Conservation (phyloP, 2,888 invertebrate species). For the Thera obeliscata region DNA sequence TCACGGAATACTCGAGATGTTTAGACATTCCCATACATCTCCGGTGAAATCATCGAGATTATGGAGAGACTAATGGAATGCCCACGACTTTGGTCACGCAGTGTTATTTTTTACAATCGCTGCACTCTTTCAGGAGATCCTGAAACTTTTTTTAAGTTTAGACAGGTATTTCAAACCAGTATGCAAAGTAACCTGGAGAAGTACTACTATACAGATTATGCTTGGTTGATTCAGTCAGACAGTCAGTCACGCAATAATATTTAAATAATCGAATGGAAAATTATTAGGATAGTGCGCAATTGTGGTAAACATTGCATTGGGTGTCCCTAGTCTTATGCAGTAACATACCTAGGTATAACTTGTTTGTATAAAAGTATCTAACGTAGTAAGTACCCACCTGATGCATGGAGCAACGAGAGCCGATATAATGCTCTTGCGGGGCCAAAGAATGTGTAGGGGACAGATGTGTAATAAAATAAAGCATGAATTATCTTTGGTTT, state of each 20-base stretch:
- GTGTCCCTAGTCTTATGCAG: conserved; percentile 47
- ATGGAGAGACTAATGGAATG: conserved; percentile 27
- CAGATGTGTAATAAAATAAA: conserved; percentile 12
- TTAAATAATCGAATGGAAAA: conserved; percentile 58
- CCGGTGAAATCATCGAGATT: conserved; percentile 44
- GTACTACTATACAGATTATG: too few relatives aligned
- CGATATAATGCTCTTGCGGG: conserved; percentile 13
- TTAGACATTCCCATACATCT: conserved; percentile 39
- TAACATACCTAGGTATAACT: conserved; percentile 41
- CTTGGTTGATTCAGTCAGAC: neutral
- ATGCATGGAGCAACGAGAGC: conserved; percentile 24
- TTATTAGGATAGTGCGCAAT: conserved; percentile 61
- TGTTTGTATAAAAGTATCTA: conserved; percentile 28
- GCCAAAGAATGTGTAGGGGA: conserved; percentile 28
- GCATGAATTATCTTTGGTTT: too few relatives aligned
- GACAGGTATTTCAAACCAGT: too few relatives aligned
- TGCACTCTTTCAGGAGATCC: neutral
- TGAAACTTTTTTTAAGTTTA: neutral
- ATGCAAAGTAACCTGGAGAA: too few relatives aligned
- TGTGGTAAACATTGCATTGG: conserved; percentile 60
- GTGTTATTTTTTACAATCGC: neutral
- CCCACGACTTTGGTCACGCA: neutral
- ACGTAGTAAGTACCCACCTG: conserved; percentile 6
- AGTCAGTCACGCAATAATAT: neutral
- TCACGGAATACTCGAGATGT: conserved; percentile 23